These are phyloP conservation scores for Platyrinchus mystaceus DNA, from an alignment of 2,797 vertebrate species.

Conservation along the genomic window DNA sequence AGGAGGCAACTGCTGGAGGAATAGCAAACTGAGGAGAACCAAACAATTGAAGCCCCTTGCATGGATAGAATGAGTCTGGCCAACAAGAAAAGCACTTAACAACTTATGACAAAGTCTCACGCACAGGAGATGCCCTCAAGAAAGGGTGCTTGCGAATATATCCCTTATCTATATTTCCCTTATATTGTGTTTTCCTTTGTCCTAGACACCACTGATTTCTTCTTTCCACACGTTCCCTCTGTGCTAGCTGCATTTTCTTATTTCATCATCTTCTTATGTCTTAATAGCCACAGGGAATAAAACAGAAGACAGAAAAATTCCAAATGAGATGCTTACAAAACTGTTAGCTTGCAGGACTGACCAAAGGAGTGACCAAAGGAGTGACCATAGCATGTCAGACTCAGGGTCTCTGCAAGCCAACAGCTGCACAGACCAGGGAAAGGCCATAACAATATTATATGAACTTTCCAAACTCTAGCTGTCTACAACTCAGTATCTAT, in stretches of 20 bases:
- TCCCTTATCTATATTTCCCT: not conserved
- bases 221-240: not conserved
- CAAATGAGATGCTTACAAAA: not conserved
- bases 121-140: not conserved
- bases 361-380: not conserved
- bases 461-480: not conserved
- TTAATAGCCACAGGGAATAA: not conserved
- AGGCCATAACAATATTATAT: not conserved
- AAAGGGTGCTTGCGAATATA: not conserved
- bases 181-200: not conserved
- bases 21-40: not conserved
- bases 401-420: not conserved
- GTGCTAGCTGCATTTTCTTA: not conserved
- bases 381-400: rapidly evolving
- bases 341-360: not conserved
- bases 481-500: not conserved
- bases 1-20: not conserved
- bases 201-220: not conserved
- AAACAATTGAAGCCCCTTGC: not conserved
- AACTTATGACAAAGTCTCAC: not conserved
- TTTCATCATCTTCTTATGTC: not conserved
- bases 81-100: not conserved
- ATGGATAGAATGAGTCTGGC: not conserved
- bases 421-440: not conserved
- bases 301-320: not conserved